phyloP scores from a whole-genome alignment of 2,113 vertebrate species.

The Phainopepla nitens region DNA sequence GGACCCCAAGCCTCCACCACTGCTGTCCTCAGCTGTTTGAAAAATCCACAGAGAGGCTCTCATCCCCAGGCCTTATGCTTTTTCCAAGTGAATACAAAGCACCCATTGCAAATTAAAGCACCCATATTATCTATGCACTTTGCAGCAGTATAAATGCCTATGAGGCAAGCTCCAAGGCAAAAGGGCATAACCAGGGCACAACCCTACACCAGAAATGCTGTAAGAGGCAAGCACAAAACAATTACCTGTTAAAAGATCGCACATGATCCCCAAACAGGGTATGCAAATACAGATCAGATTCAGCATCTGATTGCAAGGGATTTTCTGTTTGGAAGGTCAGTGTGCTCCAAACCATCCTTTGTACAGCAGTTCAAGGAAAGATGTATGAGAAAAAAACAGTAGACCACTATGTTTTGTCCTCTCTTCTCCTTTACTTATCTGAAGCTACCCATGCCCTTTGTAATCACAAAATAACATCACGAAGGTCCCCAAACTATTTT shows the following conservation, averaged over 20 bases:
- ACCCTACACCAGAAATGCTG: background rate
- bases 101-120: background rate
- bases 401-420: background rate
- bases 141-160: background rate
- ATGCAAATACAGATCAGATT: background rate
- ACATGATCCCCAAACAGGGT: background rate
- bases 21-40: rapidly evolving
- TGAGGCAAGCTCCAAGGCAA: background rate
- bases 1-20: no score
- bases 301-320: background rate
- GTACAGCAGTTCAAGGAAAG: background rate
- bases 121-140: background rate
- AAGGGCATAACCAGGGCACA: background rate
- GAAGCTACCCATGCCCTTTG: background rate
- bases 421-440: background rate
- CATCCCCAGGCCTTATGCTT: background rate
- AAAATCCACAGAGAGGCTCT: background rate
- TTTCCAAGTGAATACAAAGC: background rate
- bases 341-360: background rate
- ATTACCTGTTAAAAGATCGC: background rate
- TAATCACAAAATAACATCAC: background rate
- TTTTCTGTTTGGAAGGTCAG: background rate
- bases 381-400: background rate
- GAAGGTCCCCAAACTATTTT: background rate
- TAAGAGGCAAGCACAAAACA: background rate